A percentile compares a stretch with the other conserved stretches of the same genome.
Evolutionary conservation across 2,113 vertebrate species (phyloP).

Genomic region (Anolis sagrei): DNA sequence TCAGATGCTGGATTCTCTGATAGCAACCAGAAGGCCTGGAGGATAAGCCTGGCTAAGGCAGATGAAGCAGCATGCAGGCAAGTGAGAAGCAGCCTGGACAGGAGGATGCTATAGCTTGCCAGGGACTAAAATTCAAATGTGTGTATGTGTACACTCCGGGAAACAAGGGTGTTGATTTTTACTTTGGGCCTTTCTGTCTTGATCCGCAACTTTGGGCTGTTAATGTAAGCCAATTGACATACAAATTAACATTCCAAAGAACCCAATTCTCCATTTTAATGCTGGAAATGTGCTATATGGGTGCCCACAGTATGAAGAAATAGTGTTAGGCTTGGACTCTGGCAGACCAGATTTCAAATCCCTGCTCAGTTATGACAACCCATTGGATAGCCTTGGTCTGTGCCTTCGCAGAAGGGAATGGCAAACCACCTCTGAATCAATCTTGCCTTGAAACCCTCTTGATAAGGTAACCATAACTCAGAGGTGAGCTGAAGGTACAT

Average conservation of each 20-base stretch:
- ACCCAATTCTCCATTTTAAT: neutral
- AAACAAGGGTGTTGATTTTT: neutral
- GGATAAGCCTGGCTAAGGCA: neutral
- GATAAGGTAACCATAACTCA: no score
- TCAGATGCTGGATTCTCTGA: neutral
- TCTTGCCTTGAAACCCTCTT: no score
- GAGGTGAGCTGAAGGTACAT: no score
- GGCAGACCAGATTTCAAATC: no score
- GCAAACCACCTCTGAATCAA: no score
- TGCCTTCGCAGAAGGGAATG: no score
- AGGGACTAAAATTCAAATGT: neutral
- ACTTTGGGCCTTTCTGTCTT: neutral
- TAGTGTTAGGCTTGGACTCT: neutral
- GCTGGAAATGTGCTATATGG: neutral
- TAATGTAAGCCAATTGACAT: neutral
- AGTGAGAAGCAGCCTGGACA: neutral
- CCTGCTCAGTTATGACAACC: no score
- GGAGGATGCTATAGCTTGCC: neutral
- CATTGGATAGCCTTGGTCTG: no score
- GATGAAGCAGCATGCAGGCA: neutral
- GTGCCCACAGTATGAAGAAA: neutral
- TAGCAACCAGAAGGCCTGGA: constrained; percentile 5
- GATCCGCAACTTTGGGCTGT: neutral
- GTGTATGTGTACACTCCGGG: neutral
- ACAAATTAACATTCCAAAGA: neutral